A percentile compares a stretch with the other conserved stretches of the same genome.
Evolutionary conservation across 2,888 invertebrate genomes (phyloP).

Genomic region (Spilarctia lutea): DNA sequence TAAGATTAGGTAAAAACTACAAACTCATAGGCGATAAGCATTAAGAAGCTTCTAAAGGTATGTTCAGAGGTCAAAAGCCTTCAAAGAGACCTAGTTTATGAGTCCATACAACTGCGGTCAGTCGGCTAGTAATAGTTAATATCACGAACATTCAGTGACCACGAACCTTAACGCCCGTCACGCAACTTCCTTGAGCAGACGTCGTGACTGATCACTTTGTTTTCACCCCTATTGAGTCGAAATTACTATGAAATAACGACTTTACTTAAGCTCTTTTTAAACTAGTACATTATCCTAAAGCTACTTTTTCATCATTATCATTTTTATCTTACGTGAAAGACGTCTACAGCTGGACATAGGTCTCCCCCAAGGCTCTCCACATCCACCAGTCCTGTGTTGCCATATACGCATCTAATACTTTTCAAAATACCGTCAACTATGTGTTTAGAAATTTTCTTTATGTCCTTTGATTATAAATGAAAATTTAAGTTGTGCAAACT

Average conservation of each 20-base stretch:
- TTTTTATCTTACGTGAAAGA: too few species aligned
- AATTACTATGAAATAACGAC: constrained; percentile 1
- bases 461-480: too few species aligned
- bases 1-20: background rate
- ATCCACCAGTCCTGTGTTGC: too few species aligned
- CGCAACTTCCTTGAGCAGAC: constrained; percentile 61
- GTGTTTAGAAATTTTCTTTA: background rate
- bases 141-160: constrained; percentile 46
- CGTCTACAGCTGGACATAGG: too few species aligned
- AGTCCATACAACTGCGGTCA: constrained; percentile 25
- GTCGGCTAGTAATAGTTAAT: constrained; percentile 30
- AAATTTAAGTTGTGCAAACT: too few species aligned
- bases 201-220: constrained; percentile 43
- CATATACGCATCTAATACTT: too few species aligned
- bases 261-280: background rate
- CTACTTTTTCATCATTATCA: too few species aligned
- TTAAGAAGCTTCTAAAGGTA: constrained; percentile 15
- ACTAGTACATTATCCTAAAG: background rate
- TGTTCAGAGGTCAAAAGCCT: constrained; percentile 32
- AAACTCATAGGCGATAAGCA: constrained; percentile 9
- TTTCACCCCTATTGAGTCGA: constrained; percentile 17
- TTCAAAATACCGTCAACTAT: background rate
- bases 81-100: constrained; percentile 37
- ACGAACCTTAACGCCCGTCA: constrained; percentile 40
- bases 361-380: too few species aligned